Evolutionary conservation across 2,888 invertebrate genomes (phyloP), one percentile per base, ranked within the genome.

Genomic region (Ischnus inquisitorius): DNA sequence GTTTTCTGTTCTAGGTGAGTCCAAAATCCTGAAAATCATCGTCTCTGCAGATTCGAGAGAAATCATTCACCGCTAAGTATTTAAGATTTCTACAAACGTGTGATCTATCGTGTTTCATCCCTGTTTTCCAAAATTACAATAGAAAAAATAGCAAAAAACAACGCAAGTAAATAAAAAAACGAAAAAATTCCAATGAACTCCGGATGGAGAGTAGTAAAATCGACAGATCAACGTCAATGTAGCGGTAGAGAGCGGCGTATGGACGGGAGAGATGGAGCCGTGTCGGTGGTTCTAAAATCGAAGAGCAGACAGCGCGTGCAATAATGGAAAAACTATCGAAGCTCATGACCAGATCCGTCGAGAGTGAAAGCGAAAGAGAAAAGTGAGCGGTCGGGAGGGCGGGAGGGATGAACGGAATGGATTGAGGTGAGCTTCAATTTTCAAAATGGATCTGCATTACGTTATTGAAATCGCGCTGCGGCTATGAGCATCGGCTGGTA

Each of bases 401-500:
- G 54, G 16, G 14, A 5, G 19, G 43, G 14, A 19, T 16, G 64
- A 41, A 25, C 28, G 60, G 19, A 46, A 43, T 69, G 67, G 76
- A 79, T 71, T 12, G 71, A 60, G 64, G 83, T 51, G 74, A 65
- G 77, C 67, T 80, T 62, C 83, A 80, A 84, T 84, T 80, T 84
- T 74, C 22, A 74, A 84, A 84, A 80, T 84, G 83, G 83, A 77
- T 77, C 72, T 77, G 77, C 83, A 79, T 83, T 83, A 83, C 60
- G 76, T 67, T 83, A 83, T 83, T 83, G 80, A 83, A 80, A 80
- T 75, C 62, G 75, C 72, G 79, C 71, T 57, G 64, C 74, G 79
- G 75, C 67, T 43, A 51, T 60, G 19, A 46, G 25, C 72, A 79
- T 54, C 71, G 34, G 46, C 22, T 10, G 62, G 14, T 39, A 14